Conservation (phyloP, 1,140 invertebrate genomes). For the Drosophila tani region DNA sequence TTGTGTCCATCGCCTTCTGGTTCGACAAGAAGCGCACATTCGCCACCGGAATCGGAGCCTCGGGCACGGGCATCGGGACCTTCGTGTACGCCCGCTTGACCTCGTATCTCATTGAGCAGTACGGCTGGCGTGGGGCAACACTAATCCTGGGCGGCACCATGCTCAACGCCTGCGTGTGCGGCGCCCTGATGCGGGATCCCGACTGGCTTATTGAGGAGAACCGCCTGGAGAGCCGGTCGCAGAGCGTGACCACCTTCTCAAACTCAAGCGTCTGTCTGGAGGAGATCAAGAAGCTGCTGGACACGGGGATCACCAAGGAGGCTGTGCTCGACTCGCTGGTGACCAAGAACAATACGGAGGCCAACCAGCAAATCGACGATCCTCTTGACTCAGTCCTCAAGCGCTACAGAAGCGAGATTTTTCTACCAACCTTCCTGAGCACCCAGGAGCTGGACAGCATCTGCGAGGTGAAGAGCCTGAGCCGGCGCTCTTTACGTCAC, state of each 20-base stretch:
- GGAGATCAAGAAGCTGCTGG: slow-evolving; percentile 88
- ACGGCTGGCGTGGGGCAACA: slow-evolving; percentile 94
- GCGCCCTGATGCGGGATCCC: slow-evolving; percentile 94
- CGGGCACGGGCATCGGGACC: slow-evolving; percentile 94
- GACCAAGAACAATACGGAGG: slow-evolving; percentile 85
- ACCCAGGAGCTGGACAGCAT: slow-evolving; percentile 74
- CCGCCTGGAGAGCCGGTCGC: slow-evolving; percentile 82
- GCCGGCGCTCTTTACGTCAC: slow-evolving; percentile 73
- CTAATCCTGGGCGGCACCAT: slow-evolving; percentile 93
- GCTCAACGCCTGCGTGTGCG: slow-evolving; percentile 95
- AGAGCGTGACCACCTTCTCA: slow-evolving; percentile 84
- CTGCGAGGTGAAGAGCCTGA: slow-evolving; percentile 74
- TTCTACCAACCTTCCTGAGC: slow-evolving; percentile 78
- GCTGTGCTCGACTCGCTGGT: slow-evolving; percentile 88
- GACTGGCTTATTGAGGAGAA: slow-evolving; percentile 90
- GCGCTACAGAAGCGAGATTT: slow-evolving; percentile 82
- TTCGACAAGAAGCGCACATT: slow-evolving; percentile 97
- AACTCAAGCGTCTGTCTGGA: slow-evolving; percentile 86
- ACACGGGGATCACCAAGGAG: slow-evolving; percentile 88
- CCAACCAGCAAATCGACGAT: slow-evolving; percentile 84
- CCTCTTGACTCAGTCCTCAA: slow-evolving; percentile 66
- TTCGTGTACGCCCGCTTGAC: slow-evolving; percentile 90
- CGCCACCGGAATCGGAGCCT: slow-evolving; percentile 95
- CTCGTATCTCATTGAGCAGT: slow-evolving; percentile 92
- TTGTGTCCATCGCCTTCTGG: slow-evolving; percentile 97